Percentiles rank a stretch among this genome's conserved stretches.
Conservation (phyloP, 2,888 invertebrate species). For the Drosophila suboccidentalis region DNA sequence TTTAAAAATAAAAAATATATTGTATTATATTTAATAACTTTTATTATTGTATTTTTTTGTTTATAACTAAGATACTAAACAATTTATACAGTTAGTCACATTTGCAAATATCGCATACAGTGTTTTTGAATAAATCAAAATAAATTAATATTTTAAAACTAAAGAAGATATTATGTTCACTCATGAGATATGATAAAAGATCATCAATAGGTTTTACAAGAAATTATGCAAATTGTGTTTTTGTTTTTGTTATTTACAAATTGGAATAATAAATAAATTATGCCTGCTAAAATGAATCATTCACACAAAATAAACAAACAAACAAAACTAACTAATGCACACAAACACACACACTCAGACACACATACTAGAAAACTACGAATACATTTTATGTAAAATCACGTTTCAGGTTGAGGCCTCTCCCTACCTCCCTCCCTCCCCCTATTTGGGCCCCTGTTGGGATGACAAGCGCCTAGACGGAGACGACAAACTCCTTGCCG, state of each 20-base stretch:
- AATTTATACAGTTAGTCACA: slow-evolving; percentile 62
- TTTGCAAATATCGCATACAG: slow-evolving; percentile 84
- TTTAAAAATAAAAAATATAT: neutral
- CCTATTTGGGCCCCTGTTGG: slow-evolving; percentile 1
- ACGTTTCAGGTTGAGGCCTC: slow-evolving; percentile 55
- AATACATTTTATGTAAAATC: slow-evolving; percentile 74
- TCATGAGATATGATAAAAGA: slow-evolving; percentile 58
- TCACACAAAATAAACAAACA: slow-evolving; percentile 53
- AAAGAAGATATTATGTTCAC: slow-evolving; percentile 42
- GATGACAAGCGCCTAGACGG: slow-evolving; percentile 66
- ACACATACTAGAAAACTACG: slow-evolving; percentile 60
- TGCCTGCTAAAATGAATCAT: slow-evolving; percentile 61
- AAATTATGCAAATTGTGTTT: slow-evolving; percentile 48
- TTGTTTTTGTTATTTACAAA: slow-evolving; percentile 63
- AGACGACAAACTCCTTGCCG: slow-evolving; percentile 83
- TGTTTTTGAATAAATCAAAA: slow-evolving; percentile 80
- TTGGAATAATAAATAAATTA: slow-evolving; percentile 75
- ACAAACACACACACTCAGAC: slow-evolving; percentile 20
- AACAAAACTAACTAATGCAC: slow-evolving; percentile 30
- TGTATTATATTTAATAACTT: neutral
- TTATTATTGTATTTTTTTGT: slow-evolving; percentile 22
- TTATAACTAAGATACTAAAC: slow-evolving; percentile 60
- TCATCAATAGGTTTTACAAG: slow-evolving; percentile 24
- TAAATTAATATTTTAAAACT: slow-evolving; percentile 44
- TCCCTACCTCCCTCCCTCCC: neutral